Conservation (phyloP, 2,113 vertebrate species). For the Stictonetta naevosa region DNA sequence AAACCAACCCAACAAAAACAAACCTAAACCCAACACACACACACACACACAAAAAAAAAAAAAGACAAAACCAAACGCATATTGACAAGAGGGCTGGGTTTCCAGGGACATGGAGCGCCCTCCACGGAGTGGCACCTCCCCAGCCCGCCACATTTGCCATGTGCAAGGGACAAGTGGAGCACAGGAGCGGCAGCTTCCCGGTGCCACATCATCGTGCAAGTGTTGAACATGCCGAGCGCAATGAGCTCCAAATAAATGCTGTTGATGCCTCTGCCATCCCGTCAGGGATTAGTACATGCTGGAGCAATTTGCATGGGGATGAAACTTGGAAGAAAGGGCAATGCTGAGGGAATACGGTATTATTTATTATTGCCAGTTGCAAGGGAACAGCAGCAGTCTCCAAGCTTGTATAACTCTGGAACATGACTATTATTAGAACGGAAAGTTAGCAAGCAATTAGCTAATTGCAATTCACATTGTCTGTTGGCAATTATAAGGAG, state of each 20-base stretch:
- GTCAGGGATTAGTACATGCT: conserved; percentile 57
- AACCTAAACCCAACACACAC: too few relatives aligned
- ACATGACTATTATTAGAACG: conserved; percentile 66
- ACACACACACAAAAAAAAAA: background rate
- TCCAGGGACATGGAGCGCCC: background rate
- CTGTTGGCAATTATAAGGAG: conserved; percentile 58
- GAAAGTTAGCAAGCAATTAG: conserved; percentile 70
- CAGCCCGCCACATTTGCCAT: fast-evolving
- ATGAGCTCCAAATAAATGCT: background rate
- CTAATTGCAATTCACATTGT: conserved; percentile 70
- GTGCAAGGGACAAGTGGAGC: background rate
- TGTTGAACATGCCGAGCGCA: background rate
- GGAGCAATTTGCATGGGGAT: conserved; percentile 60
- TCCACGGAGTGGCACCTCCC: background rate
- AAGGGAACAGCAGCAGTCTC: conserved; percentile 67
- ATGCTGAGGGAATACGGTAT: conserved; percentile 46
- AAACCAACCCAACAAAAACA: too few relatives aligned
- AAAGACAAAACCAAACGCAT: background rate
- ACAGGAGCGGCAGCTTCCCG: fast-evolving
- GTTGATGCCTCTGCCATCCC: conserved; percentile 32
- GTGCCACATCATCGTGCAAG: background rate
- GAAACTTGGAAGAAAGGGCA: conserved; percentile 54
- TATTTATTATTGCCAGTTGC: conserved; percentile 69
- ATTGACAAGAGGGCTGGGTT: background rate
- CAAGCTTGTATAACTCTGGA: conserved; percentile 69